Evolutionary conservation across 2,888 invertebrate genomes (phyloP).

Genomic region (Nomada ferruginata): DNA sequence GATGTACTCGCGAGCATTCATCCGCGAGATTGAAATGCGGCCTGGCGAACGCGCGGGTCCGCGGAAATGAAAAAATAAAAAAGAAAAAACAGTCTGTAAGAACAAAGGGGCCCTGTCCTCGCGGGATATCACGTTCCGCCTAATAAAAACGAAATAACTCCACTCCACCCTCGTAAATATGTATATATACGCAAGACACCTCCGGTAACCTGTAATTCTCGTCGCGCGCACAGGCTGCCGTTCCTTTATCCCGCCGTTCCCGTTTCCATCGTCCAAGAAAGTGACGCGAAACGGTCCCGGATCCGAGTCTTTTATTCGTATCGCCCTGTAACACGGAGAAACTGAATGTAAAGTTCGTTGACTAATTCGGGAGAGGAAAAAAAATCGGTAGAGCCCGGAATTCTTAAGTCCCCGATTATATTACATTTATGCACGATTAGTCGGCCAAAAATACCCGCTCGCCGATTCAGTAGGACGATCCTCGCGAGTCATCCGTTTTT

Average conservation of each 20-base stretch:
- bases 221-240: not conserved
- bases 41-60: not conserved
- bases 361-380: too few species aligned
- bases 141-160: constrained; percentile 44
- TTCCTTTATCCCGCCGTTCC: too few species aligned
- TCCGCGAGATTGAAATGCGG: constrained; percentile 56
- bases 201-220: constrained; percentile 36
- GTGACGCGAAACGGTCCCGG: not conserved
- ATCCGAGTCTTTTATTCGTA: too few species aligned
- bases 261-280: not conserved
- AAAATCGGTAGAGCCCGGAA: too few species aligned
- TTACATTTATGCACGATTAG: too few species aligned
- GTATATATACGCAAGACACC: constrained; percentile 26
- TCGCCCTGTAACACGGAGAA: too few species aligned
- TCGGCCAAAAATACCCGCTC: too few species aligned
- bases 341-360: too few species aligned
- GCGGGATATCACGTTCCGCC: constrained; percentile 35
- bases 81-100: constrained; percentile 30
- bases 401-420: too few species aligned
- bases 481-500: too few species aligned
- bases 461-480: too few species aligned
- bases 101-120: constrained; percentile 41
- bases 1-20: constrained; percentile 51
- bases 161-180: constrained; percentile 35
- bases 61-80: not conserved